Evolutionary conservation across 2,797 vertebrate species (phyloP).

Genomic region (Eulemur albifrons): DNA sequence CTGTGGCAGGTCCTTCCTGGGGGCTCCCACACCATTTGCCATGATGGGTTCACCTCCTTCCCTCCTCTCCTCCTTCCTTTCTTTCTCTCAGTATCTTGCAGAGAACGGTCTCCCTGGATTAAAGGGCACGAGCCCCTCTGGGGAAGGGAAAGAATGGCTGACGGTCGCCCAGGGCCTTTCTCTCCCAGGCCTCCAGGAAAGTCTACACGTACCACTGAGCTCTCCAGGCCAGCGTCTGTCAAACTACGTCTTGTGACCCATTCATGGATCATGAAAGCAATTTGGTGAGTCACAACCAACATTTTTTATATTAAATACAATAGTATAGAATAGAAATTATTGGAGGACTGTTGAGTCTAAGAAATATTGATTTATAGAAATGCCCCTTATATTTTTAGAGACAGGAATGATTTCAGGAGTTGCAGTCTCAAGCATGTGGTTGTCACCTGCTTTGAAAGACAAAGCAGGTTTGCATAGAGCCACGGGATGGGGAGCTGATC

Average conservation of each 20-base stretch:
- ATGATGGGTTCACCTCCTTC: neutral
- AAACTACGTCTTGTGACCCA: neutral
- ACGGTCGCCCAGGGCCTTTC: neutral
- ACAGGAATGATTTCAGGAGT: too few species aligned
- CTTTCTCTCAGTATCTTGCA: neutral
- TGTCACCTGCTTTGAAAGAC: too few species aligned
- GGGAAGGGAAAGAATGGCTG: neutral
- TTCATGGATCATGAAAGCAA: neutral
- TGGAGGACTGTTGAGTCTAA: too few species aligned
- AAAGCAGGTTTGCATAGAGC: too few species aligned
- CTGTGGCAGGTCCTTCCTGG: rapidly evolving
- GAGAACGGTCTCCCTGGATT: neutral
- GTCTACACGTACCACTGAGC: neutral
- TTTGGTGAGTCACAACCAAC: neutral
- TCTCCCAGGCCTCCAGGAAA: neutral
- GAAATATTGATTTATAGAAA: too few species aligned
- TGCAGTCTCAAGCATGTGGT: too few species aligned
- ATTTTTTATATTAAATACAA: neutral
- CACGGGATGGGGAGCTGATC: too few species aligned
- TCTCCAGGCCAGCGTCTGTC: neutral
- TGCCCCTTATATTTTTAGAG: too few species aligned
- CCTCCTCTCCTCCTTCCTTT: neutral
- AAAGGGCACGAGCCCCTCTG: neutral
- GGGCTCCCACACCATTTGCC: neutral
- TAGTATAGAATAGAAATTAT: neutral